Evolutionary conservation across 1,140 invertebrate genomes (phyloP), one percentile per base, ranked within the genome.

Genomic region (Hyphantria cunea): DNA sequence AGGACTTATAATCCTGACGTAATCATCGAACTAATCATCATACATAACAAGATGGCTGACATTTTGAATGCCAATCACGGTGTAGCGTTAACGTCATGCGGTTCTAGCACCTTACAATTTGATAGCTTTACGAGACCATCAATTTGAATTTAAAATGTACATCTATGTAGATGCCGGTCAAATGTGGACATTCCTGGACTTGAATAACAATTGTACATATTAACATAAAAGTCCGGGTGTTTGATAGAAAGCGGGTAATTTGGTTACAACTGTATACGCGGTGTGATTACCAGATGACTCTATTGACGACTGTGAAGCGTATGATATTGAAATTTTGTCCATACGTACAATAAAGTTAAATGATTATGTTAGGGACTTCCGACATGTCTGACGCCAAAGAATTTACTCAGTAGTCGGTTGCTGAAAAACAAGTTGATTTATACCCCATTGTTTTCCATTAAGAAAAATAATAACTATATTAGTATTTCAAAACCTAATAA

Each of bases 211-310:
- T 85, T 80, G 80, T 81, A 58, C 33, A 58, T 66, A 89, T 89
- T 89, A 85, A 66, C 86, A 89, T 89, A 89, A 83, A 84, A 82
- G 73, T 79, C 84, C 82, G 76, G 79, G 83, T 86, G 86, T 87
- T 86, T 81, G 74, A 72, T 86, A 85, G 86, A 89, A 89, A 89
- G 84, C 84, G 84, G 86, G 83, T 85, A 87, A 89, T 89, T 89
- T 89, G 83, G 84, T 82, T 87, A 85, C 82, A 76, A 76, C 59
- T 69, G 71, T 76, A 75, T 70, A 88, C 76, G 78, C 78, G 76
- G 60, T 66, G 75, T 61, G 82, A 68, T 69, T 84, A 64, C 67
- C 61, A 78, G 78, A 84, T 83, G 74, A 49, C 62, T 48, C 69
- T 72, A 76, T 72, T 75, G 77, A 76, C 78, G 78, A 72, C 68